phyloP scores from a whole-genome alignment of 2,797 vertebrate species.

The Neomorphus geoffroyi region DNA sequence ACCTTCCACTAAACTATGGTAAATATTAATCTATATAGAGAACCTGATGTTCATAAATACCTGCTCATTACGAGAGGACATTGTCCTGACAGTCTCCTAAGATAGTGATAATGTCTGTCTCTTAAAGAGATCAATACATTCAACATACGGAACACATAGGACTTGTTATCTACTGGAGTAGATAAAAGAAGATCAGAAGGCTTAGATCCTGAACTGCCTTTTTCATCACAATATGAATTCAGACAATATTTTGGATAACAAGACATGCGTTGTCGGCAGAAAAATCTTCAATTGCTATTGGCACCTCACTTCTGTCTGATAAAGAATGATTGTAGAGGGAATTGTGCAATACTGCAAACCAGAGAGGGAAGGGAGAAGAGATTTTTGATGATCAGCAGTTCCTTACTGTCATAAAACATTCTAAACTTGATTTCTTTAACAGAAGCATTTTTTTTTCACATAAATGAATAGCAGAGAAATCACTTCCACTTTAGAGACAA shows the following conservation, averaged over 20 bases:
- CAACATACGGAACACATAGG: neutral
- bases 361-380: neutral
- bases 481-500: neutral
- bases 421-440: neutral
- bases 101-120: neutral
- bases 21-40: neutral
- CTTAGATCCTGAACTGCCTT: neutral
- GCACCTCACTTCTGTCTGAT: neutral
- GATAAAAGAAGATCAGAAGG: neutral
- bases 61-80: neutral
- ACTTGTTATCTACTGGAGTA: neutral
- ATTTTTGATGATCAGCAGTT: neutral
- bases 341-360: neutral
- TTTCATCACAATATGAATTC: neutral
- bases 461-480: neutral
- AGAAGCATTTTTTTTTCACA: neutral
- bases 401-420: neutral
- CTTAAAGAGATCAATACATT: neutral
- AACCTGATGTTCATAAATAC: neutral
- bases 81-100: neutral
- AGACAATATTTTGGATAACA: neutral
- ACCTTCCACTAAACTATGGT: neutral
- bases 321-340: neutral
- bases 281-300: neutral
- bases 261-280: neutral